These are phyloP conservation scores for Erebia palarica DNA, from an alignment of 2,888 invertebrate species.

Conservation along the genomic window DNA sequence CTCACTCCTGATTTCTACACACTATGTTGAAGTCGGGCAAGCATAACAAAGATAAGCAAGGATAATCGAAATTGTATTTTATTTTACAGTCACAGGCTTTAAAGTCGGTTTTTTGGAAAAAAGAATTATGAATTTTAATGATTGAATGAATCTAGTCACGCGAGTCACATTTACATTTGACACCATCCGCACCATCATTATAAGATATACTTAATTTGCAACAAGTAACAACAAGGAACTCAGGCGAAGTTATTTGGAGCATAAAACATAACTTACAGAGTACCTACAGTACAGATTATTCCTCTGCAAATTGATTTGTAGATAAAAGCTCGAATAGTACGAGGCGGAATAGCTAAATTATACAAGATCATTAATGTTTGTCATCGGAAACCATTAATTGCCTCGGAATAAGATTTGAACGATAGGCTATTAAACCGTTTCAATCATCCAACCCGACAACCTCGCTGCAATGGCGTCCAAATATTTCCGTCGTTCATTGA, in stretches of 20 bases:
- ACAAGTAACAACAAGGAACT: no score
- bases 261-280: conserved; percentile 6
- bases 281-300: neutral
- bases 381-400: conserved; percentile 49
- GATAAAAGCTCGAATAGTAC: conserved; percentile 17
- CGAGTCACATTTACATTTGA: no score
- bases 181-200: no score
- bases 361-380: conserved; percentile 27
- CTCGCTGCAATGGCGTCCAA: conserved; percentile 66
- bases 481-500: conserved; percentile 80
- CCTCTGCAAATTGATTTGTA: conserved; percentile 22
- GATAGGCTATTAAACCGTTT: conserved; percentile 70
- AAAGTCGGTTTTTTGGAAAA: no score
- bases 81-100: no score
- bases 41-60: no score
- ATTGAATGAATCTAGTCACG: no score
- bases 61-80: no score
- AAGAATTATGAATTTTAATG: no score
- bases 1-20: no score
- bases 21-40: no score
- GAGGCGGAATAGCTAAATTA: conserved; percentile 26
- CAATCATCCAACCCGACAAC: conserved; percentile 71
- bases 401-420: conserved; percentile 64
- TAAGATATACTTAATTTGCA: no score
- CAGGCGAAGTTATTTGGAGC: neutral